Percentiles rank a stretch among this genome's conserved stretches.
These are phyloP conservation scores for Disparrhopalites patrizii DNA, from an alignment of 2,888 invertebrate genomes.

Conservation along the genomic window DNA sequence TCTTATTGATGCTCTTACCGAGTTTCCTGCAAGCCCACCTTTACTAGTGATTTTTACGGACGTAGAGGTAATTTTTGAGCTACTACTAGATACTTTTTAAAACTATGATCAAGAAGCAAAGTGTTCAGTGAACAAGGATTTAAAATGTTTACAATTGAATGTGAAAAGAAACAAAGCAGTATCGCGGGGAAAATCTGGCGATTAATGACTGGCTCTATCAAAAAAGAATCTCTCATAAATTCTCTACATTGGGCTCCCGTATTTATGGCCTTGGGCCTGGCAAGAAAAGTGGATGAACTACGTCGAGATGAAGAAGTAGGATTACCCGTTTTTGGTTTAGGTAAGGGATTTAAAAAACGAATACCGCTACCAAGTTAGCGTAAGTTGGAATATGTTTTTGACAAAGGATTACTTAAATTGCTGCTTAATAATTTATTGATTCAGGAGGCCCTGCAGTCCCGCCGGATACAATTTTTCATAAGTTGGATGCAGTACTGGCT, in stretches of 20 bases:
- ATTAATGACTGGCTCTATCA: conserved; percentile 41
- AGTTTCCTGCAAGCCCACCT: conserved; percentile 47
- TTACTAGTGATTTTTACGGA: conserved; percentile 41
- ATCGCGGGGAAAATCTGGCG: conserved; percentile 47
- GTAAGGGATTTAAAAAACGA: conserved; percentile 21
- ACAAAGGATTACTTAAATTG: not conserved
- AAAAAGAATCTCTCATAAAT: conserved; percentile 32
- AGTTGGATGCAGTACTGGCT: conserved; percentile 44
- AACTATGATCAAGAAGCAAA: not conserved
- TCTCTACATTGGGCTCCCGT: conserved; percentile 45
- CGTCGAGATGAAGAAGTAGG: conserved; percentile 45
- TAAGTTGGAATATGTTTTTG: not conserved
- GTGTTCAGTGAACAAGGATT: too few relatives aligned
- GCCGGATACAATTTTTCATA: conserved; percentile 47
- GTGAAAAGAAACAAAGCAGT: conserved; percentile 42
- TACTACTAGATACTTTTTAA: too few relatives aligned
- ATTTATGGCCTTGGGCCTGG: conserved; percentile 44
- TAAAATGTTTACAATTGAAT: not conserved
- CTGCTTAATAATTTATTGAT: not conserved
- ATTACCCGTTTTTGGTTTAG: conserved; percentile 42
- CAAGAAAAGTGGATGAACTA: conserved; percentile 44
- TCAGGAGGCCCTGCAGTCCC: conserved; percentile 47
- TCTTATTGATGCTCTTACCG: conserved; percentile 35
- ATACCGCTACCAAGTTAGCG: not conserved
- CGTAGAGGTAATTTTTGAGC: conserved; percentile 38